Percentiles rank a stretch among this genome's conserved stretches.
Conservation (phyloP, 2,888 invertebrate species). For the Alloplasta piceator region DNA sequence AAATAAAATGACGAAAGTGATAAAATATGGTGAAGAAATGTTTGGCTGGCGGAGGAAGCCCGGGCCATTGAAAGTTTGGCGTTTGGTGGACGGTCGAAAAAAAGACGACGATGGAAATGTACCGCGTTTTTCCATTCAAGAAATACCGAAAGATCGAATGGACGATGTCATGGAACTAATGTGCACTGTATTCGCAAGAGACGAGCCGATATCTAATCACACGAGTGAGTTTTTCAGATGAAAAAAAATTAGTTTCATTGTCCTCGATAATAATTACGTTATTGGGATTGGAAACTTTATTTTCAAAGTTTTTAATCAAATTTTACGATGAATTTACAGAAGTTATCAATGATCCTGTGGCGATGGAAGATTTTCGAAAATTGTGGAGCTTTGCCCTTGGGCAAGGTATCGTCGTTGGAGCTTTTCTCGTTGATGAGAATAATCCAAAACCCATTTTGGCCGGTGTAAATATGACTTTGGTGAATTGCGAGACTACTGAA, state of each 20-base stretch:
- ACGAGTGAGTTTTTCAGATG: slow-evolving; percentile 69
- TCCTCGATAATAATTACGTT: background rate
- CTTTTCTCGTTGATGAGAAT: slow-evolving; percentile 77
- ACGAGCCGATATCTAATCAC: slow-evolving; percentile 72
- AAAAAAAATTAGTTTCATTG: background rate
- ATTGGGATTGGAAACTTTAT: too few species aligned
- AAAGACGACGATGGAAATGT: slow-evolving; percentile 67
- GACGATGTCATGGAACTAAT: slow-evolving; percentile 75
- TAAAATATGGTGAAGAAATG: slow-evolving; percentile 18
- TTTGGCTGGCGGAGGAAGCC: slow-evolving; percentile 66
- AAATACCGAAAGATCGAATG: slow-evolving; percentile 76
- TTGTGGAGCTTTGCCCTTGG: slow-evolving; percentile 75
- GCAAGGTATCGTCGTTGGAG: slow-evolving; percentile 78
- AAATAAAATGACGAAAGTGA: slow-evolving; percentile 38
- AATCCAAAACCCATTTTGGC: slow-evolving; percentile 78
- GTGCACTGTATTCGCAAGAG: slow-evolving; percentile 71
- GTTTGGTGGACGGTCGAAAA: slow-evolving; percentile 68
- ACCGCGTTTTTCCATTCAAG: slow-evolving; percentile 76
- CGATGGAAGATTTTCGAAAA: slow-evolving; percentile 69
- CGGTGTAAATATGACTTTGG: slow-evolving; percentile 75
- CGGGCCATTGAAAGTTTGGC: slow-evolving; percentile 77
- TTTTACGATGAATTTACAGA: slow-evolving; percentile 7
- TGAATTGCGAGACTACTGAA: slow-evolving; percentile 24
- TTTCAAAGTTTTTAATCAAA: background rate
- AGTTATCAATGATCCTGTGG: slow-evolving; percentile 48